These are phyloP conservation scores for Sthenelais limicola DNA, from an alignment of 2,888 invertebrate genomes.

Conservation along the genomic window DNA sequence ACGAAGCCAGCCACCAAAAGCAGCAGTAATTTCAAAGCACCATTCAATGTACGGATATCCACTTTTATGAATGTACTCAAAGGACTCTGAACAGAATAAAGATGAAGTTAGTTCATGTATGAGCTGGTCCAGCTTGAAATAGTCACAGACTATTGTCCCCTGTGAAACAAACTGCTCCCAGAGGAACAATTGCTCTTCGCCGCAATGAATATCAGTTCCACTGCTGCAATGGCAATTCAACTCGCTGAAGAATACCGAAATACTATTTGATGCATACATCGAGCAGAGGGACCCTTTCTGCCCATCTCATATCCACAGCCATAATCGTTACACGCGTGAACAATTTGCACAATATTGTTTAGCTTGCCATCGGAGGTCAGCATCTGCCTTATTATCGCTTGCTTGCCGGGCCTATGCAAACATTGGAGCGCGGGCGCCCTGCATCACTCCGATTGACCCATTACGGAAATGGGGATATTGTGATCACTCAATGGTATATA, in stretches of 20 bases:
- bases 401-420: neutral
- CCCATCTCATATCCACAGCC: neutral
- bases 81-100: too few relatives aligned
- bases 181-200: too few relatives aligned
- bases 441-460: slow-evolving; percentile 20
- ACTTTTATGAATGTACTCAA: too few relatives aligned
- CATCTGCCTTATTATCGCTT: slow-evolving; percentile 28
- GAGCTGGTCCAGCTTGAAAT: too few relatives aligned
- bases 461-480: slow-evolving; percentile 7
- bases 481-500: slow-evolving; percentile 6
- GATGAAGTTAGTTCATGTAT: too few relatives aligned
- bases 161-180: too few relatives aligned
- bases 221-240: neutral
- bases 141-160: too few relatives aligned
- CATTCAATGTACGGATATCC: too few relatives aligned
- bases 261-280: neutral
- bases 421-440: neutral
- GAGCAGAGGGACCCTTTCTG: neutral
- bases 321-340: slow-evolving; percentile 14
- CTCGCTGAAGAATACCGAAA: neutral
- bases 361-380: slow-evolving; percentile 11
- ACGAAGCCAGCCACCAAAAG: too few relatives aligned
- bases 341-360: slow-evolving; percentile 11
- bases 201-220: too few relatives aligned
- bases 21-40: too few relatives aligned